Evolutionary conservation across 1,140 invertebrate genomes (phyloP), one percentile per base, ranked within the genome.

Genomic region (Apis mellifera): DNA sequence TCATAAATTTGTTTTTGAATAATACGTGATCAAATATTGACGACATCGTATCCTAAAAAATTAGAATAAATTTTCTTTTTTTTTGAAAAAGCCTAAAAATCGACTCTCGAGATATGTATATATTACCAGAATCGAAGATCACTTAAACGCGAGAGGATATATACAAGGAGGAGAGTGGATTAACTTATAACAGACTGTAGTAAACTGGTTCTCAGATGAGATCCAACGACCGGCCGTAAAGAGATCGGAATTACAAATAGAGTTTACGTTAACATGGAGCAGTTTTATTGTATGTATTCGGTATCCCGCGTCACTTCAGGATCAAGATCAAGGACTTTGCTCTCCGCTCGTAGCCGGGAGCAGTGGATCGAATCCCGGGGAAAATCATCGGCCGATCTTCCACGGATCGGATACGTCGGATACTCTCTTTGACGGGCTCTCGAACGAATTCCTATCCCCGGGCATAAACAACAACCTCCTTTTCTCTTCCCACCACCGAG

Each of bases 321-420:
- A 78, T 84, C 83, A 84, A 79, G 84, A 85, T 85, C 84, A 84
- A 85, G 84, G 84, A 80, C 55, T 70, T 15, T 5, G 9, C 26
- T 2, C 11, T 19, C 9, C 62, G 13, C 12, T 7, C 11, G 12
- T 17, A 7, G 13, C 2, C 62, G 17, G 62, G 9, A 1, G 15
- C 12, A 54, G 52, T 42, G 52, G 52, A 13, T 42, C 32, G 32
- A 21, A 42, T 13, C 19, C 2, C 5, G 32, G 7, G 32, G 7
- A 21, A 69, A 69, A 50, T 69, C 21, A 11, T 15, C n/a, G 21
- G 5, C 13, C 50, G 65, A 55, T 84, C 23, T 21, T 48, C n/a
- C n/a, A 7, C 13, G 4, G 13, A 42, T 42, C 32, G 32, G 52
- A 21, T 15, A 32, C 12, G 42, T n/a, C 11, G 8, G 50, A 68